Percentiles rank a stretch among this genome's conserved stretches.
These are phyloP conservation scores for Lacerta bilineata DNA, from an alignment of 2,797 vertebrate species.

Conservation along the genomic window DNA sequence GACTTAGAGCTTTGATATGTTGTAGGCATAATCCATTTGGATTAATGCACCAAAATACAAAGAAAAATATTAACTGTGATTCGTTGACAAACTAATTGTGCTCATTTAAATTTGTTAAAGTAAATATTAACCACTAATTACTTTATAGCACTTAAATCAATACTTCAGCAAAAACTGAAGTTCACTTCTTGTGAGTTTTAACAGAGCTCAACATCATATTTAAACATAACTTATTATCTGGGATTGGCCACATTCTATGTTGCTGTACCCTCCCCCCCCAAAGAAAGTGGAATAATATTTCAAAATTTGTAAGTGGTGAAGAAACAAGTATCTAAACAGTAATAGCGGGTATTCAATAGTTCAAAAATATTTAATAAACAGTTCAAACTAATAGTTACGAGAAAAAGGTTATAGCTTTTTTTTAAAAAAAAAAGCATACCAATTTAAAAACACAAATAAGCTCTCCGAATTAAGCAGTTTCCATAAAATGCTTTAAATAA, in stretches of 20 bases:
- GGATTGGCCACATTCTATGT: conserved; percentile 39
- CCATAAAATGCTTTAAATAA: conserved; percentile 62
- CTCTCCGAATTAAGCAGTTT: conserved; percentile 53
- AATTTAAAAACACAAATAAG: conserved; percentile 51
- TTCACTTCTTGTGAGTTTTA: conserved; percentile 56
- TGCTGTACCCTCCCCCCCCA: conserved; percentile 49
- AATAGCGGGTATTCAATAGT: conserved; percentile 44
- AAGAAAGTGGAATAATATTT: conserved; percentile 56
- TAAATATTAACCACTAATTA: conserved; percentile 47
- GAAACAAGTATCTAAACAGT: conserved; percentile 31
- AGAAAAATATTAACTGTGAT: conserved; percentile 60
- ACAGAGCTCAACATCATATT: conserved; percentile 47
- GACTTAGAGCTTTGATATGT: conserved; percentile 62
- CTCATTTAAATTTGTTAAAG: conserved; percentile 62
- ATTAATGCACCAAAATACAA: conserved; percentile 66
- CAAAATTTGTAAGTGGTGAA: conserved; percentile 55
- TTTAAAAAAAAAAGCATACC: conserved; percentile 47
- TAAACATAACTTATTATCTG: conserved; percentile 46
- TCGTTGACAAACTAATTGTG: conserved; percentile 54
- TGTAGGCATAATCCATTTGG: conserved; percentile 56
- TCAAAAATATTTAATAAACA: conserved; percentile 44
- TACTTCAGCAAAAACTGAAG: conserved; percentile 49
- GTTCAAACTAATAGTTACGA: conserved; percentile 12
- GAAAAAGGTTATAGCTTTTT: conserved; percentile 7
- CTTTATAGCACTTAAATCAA: conserved; percentile 57